These are phyloP conservation scores for Gasterosteus nipponicus DNA, from an alignment of 2,113 vertebrate genomes.

Conservation along the genomic window DNA sequence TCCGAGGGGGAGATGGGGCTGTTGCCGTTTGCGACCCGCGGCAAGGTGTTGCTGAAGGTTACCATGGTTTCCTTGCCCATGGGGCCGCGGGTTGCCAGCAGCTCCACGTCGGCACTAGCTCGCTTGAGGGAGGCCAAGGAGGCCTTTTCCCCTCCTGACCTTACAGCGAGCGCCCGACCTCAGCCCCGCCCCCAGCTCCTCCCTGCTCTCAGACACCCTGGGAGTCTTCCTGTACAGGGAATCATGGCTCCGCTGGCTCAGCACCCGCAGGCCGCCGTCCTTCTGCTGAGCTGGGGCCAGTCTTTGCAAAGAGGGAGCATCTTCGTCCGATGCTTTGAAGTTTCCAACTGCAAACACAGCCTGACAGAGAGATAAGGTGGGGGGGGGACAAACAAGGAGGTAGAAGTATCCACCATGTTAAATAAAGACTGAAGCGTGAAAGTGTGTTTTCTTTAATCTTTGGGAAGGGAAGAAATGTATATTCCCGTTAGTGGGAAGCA, in stretches of 20 bases:
- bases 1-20: constrained; percentile 83
- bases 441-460: constrained; percentile 51
- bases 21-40: constrained; percentile 84
- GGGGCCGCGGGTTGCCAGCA: constrained; percentile 92
- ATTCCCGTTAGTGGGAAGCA: constrained; percentile 29
- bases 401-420: constrained; percentile 19
- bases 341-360: constrained; percentile 93
- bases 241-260: constrained; percentile 92
- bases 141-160: constrained; percentile 87
- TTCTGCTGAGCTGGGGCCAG: constrained; percentile 72
- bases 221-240: constrained; percentile 94
- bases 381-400: constrained; percentile 19
- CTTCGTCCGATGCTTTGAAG: constrained; percentile 87
- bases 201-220: constrained; percentile 89
- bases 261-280: constrained; percentile 85
- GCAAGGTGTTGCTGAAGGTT: constrained; percentile 97
- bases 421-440: constrained; percentile 35
- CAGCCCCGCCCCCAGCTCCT: constrained; percentile 87
- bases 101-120: constrained; percentile 93
- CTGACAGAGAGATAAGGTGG: constrained; percentile 67
- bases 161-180: constrained; percentile 79
- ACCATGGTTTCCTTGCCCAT: constrained; percentile 99
- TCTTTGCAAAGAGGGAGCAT: constrained; percentile 18
- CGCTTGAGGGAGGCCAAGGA: constrained; percentile 93
- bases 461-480: constrained; percentile 13